Base-by-base conservation (phyloP, 2,888 invertebrate species). In the Leptinotarsa juncta region DNA sequence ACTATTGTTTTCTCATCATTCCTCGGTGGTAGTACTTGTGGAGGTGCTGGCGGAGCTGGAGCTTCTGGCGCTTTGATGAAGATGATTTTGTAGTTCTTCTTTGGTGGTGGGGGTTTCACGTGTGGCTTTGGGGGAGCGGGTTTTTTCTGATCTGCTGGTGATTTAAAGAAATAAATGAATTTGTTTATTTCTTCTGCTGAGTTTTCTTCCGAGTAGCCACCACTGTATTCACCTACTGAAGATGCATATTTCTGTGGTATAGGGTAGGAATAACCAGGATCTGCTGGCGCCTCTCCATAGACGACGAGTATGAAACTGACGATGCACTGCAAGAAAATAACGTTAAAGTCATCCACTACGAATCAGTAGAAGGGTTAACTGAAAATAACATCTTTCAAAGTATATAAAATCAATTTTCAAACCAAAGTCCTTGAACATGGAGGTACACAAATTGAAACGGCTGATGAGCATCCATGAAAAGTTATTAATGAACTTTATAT, bases 1-100 rank as follows among this genome's bases (percentile, higher is more conserved):
- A 96, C 95, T 78, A 96, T 90, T 69, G 96, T 96, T 90, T 95
- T 96, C 88, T 95, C 94, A 89, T 95, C 94, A 87, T 95, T 94
- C 86, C 94, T 94, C 76, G 93, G 92, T 5, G 49, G 23, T 14
- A 49, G 18, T n/a, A 49, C 66, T 26, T 32, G n/a, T 16, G 18
- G 55, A 60, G 66, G 67, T 53, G 15, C 18, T 23, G 23, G 66
- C 18, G 72, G 67, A 12, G 26, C 26, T 57, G 66, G 55, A 23
- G 66, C 55, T 18, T 66, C 73, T 60, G 76, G 76, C 20, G 80
- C 80, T 67, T 80, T 80, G 55, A 80, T 78, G 73, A 80, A 80
- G 70, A 80, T 80, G 50, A 80, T 79, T 65, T 80, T 80, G 74
- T 80, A 80, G 26, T 65, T 71, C 23, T 71, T 74, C 55, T 66